Percentiles rank a stretch among this genome's conserved stretches.
Evolutionary conservation across 2,888 invertebrate genomes (phyloP).

Genomic region (Bombylius major): DNA sequence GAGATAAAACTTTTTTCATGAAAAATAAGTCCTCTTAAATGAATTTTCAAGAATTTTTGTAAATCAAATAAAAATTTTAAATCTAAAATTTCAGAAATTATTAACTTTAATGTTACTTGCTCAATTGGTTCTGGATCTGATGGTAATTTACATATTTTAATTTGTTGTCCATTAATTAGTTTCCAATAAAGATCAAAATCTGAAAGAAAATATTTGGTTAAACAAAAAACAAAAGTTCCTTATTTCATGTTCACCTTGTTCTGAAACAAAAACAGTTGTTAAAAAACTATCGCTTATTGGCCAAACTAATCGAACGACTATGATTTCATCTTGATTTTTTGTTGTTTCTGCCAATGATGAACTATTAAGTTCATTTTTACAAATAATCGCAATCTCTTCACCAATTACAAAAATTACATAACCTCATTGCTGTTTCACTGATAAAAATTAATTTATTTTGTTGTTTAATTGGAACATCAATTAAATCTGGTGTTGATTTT

Average conservation of each 20-base stretch:
- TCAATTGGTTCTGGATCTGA: slow-evolving; percentile 20
- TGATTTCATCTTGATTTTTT: background rate
- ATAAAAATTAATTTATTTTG: slow-evolving; percentile 44
- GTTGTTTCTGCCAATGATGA: background rate
- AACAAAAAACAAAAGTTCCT: too few relatives aligned
- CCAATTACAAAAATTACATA: slow-evolving; percentile 48
- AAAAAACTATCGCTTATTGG: slow-evolving; percentile 42
- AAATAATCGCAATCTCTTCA: slow-evolving; percentile 36
- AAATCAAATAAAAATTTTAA: too few relatives aligned
- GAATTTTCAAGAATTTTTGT: slow-evolving; percentile 20
- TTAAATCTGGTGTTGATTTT: slow-evolving; percentile 33
- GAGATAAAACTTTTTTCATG: slow-evolving; percentile 19
- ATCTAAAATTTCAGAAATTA: background rate
- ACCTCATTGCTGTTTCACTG: slow-evolving; percentile 45
- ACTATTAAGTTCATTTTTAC: background rate
- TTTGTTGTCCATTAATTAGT: slow-evolving; percentile 12
- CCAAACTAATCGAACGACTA: slow-evolving; percentile 44
- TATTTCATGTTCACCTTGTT: slow-evolving; percentile 37
- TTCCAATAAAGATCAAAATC: slow-evolving; percentile 26
- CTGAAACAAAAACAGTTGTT: slow-evolving; percentile 41
- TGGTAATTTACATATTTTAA: slow-evolving; percentile 21
- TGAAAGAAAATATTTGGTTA: slow-evolving; percentile 12
- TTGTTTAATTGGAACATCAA: slow-evolving; percentile 36
- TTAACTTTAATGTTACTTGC: slow-evolving; percentile 17
- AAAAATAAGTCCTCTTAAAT: slow-evolving; percentile 23